Base-by-base conservation (phyloP, 2,797 vertebrate species). In the Enteromius fasciolatus region DNA sequence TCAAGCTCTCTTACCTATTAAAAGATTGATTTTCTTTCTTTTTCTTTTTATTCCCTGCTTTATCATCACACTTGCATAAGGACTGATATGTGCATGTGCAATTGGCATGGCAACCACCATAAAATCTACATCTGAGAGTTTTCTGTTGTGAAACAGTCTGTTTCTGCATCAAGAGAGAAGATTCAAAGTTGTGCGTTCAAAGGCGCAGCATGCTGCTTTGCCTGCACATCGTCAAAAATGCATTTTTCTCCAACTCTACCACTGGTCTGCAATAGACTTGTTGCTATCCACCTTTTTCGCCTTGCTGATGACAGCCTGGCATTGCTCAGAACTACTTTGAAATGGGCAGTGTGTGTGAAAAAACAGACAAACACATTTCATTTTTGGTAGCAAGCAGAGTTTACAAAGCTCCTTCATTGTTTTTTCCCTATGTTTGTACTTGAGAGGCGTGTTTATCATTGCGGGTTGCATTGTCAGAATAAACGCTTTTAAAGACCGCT, bases 21-120 rank as follows among this genome's bases (percentile, higher is more conserved):
- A 61, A 20, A 46, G 36, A 70, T 23, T 39, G 20, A 44, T 63
- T 63, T 28, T 17, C 41, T 41, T 63, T 63, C 28, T 81, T 36
- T 66, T 57, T 64, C 46, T 57, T 68, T 82, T 17, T 69, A 25
- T 33, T 25, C 31, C 68, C 50, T 75, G 20, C 9, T 63, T 83
- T 20, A 41, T 80, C 79, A 14, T 61, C 46, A 63, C 2, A 75
- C 80, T 87, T 87, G 57, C 72, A 75, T 83, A 81, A 84, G 31
- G 69, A 67, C 76, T 61, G 76, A 73, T 82, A 54, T 66, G 68
- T 69, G 75, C 63, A 33, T 78, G 78, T 84, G 70, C 83, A 50
- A 81, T 85, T 84, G 84, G 78, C 82, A 87, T 87, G 80, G 86
- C 63, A 78, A 85, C 86, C 31, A 54, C 67, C 20, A 85, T 85